Base-by-base conservation (phyloP, 2,888 invertebrate species). In the Cyaniris semiargus region DNA sequence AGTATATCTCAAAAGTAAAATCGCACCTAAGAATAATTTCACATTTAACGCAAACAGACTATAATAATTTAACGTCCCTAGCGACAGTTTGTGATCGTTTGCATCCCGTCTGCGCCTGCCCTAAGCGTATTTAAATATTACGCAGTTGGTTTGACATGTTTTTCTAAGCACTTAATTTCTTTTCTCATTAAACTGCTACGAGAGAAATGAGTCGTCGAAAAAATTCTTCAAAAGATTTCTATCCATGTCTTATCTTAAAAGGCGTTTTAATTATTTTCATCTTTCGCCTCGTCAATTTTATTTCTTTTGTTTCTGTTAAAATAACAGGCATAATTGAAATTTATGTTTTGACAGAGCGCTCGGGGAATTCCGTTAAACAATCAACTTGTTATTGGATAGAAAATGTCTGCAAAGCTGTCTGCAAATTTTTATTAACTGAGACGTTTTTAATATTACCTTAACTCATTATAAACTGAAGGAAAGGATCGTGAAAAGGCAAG, bases 241-340 rank as follows among this genome's bases (percentile, higher is more conserved):
- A 71, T 38, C 34, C 34, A 71, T 34, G 34, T 71, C 38, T 48
- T 44, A 72, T 74, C 74, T 74, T 53, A 48, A 48, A 53, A 74
- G 53, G 74, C 27, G 53, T 53, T 53, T 74, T 74, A 74, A 74
- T 74, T 74, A 74, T 74, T 48, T 48, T 53, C 74, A 74, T 74
- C 48, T 74, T 74, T 74, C 48, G 48, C 53, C 48, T 27, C 74
- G 74, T 53, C 74, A 74, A 74, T 48, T 74, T 48, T 21, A 74
- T 74, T 74, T 74, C 74, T 74, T 74, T 74, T 74, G 53, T 74
- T 74, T 48, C 53, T 48, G 53, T 44, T 74, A 48, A 74, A 74
- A 74, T 74, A 74, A 48, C 74, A 74, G 13, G 48, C 74, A 74
- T 74, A 74, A 74, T 74, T 74, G 48, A 53, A 74, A 74, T 74